These are phyloP conservation scores for Gallinago paraguaiae DNA, from an alignment of 2,113 vertebrate genomes.

Conservation along the genomic window DNA sequence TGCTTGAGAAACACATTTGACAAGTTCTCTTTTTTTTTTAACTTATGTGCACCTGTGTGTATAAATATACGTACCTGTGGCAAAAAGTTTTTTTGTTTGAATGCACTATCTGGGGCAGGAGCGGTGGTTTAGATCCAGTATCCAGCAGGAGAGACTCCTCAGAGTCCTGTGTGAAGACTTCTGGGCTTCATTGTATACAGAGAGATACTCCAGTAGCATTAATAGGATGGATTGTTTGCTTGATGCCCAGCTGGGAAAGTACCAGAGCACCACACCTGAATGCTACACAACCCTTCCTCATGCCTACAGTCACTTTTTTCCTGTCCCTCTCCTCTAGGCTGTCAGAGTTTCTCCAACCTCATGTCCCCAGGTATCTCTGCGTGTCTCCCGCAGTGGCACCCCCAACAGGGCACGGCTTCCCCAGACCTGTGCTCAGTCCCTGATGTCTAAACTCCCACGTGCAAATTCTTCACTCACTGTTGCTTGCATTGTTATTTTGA, in stretches of 20 bases:
- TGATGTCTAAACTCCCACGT: not conserved
- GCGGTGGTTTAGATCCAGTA: not conserved
- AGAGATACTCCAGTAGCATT: not conserved
- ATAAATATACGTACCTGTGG: not conserved
- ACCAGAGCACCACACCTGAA: not conserved
- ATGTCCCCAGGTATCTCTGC: not conserved
- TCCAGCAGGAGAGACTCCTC: not conserved
- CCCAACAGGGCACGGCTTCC: not conserved
- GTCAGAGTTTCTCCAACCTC: not conserved
- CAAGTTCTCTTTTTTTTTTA: not conserved
- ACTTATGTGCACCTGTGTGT: fast-evolving
- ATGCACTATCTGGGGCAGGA: not conserved
- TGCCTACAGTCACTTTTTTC: not conserved
- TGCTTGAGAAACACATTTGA: not conserved
- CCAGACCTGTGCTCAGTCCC: not conserved
- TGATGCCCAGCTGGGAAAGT: fast-evolving
- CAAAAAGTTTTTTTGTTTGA: not conserved
- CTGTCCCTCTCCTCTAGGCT: not conserved
- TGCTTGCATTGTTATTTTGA: slow-evolving; percentile 14
- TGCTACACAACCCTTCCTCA: not conserved
- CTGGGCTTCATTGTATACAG: not conserved
- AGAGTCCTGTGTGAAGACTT: not conserved
- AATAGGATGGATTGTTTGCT: fast-evolving
- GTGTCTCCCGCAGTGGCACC: not conserved
- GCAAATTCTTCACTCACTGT: not conserved